phyloP scores from a whole-genome alignment of 1,140 invertebrate genomes.

The Bombus difficillimus region DNA sequence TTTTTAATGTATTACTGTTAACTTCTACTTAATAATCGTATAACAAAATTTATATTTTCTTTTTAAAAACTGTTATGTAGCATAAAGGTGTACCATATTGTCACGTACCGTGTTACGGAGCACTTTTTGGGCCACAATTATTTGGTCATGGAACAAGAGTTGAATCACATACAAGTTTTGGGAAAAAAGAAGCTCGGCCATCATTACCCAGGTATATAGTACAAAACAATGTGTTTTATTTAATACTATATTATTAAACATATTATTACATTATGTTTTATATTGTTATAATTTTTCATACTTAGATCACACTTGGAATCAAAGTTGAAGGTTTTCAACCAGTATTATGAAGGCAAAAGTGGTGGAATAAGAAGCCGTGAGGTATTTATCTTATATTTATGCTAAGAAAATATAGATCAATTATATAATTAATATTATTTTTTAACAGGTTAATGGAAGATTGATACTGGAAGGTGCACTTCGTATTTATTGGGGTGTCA shows the following conservation, averaged over 20 bases:
- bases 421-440: constrained; percentile 10
- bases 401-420: constrained; percentile 15
- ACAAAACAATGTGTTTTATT: background rate
- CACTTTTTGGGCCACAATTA: constrained; percentile 92
- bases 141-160: constrained; percentile 94
- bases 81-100: constrained; percentile 96
- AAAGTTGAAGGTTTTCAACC: constrained; percentile 91
- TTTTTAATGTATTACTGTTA: background rate
- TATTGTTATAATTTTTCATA: constrained; percentile 42
- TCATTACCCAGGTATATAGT: constrained; percentile 78
- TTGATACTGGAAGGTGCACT: constrained; percentile 91
- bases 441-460: constrained; percentile 87
- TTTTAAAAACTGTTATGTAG: constrained; percentile 78
- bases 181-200: constrained; percentile 85
- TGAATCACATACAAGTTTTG: constrained; percentile 93
- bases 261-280: constrained; percentile 17
- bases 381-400: constrained; percentile 73
- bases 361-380: constrained; percentile 89
- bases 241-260: background rate
- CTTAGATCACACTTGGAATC: constrained; percentile 89
- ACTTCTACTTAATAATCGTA: background rate
- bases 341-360: constrained; percentile 91
- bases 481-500: constrained; percentile 93
- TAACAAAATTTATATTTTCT: background rate
- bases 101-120: constrained; percentile 94